phyloP scores from a whole-genome alignment of 2,797 vertebrate species.

The Chanos chanos region DNA sequence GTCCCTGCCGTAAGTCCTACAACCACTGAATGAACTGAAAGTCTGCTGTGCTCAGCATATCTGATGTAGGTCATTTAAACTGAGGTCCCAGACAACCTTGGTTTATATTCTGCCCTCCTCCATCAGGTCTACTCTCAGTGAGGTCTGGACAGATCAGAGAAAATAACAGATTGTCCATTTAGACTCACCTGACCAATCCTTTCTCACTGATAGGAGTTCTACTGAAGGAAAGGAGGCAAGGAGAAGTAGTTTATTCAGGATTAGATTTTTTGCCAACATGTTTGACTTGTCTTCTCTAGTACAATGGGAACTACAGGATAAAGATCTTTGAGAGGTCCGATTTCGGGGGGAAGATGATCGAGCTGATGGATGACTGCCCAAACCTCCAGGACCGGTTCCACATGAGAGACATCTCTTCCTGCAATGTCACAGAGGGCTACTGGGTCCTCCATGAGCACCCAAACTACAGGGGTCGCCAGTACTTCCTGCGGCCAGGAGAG shows the following conservation, averaged over 20 bases:
- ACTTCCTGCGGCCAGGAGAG: constrained; percentile 74
- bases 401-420: constrained; percentile 72
- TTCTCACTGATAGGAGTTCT: no score
- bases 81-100: no score
- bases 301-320: constrained; percentile 72
- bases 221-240: no score
- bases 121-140: no score
- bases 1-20: constrained; percentile 72
- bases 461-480: constrained; percentile 76
- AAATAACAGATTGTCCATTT: no score
- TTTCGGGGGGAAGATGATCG: constrained; percentile 72
- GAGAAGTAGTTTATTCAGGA: no score
- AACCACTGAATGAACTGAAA: no score
- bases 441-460: constrained; percentile 80
- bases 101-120: no score
- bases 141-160: no score
- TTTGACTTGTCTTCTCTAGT: constrained; percentile 51
- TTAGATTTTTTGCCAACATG: not conserved
- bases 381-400: constrained; percentile 72
- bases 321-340: constrained; percentile 75
- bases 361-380: constrained; percentile 76
- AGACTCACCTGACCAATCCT: no score
- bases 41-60: no score
- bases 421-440: constrained; percentile 76
- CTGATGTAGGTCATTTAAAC: no score